Evolutionary conservation across 1,140 invertebrate species (phyloP), one percentile per base, ranked within the genome.

Genomic region (Philaenus spumarius): DNA sequence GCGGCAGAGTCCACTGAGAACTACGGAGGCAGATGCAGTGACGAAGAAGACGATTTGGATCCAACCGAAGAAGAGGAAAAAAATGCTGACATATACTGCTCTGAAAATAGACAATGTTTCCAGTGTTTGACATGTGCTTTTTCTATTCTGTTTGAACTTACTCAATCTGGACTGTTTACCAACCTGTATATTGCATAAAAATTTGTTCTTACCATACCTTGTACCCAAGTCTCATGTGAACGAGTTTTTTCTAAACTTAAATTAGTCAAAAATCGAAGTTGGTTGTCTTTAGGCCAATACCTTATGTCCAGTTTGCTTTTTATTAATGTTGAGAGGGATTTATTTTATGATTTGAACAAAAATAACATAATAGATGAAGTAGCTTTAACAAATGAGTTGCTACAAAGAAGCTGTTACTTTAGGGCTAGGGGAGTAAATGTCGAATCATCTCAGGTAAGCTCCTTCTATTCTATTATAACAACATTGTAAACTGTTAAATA

Each of bases 141-240:
- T 54, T 57, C 55, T 55, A 43, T 53, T 40, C 5, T 57, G 12
- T 57, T 55, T 37, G 55, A 57, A 53, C 55, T 40, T 34, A 55
- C 55, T 47, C 43, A 22, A 57, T 57, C 37, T 55, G 55, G 55
- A 48, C 20, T 57, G 17, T 57, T 47, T 54, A 57, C 46, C 20
- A 57, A 59, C 52, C 35, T 57, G 53, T 59, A 59, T 58, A 26
- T 56, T n/a, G n/a, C n/a, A n/a, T n/a, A n/a, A n/a, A n/a, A n/a
- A n/a, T n/a, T n/a, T n/a, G n/a, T n/a, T n/a, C 5, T 47, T n/a
- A 47, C 45, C 12, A 47, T 23, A 19, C 52, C 26, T 39, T 54
- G 52, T 24, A 54, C 34, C 11, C 52, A 54, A 30, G 35, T 54
- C 14, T 37, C 52, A 54, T 54, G 52, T 22, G 34, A 54, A 40